These are phyloP conservation scores for Lichenostomus cassidix DNA, from an alignment of 2,113 vertebrate species.

Conservation along the genomic window DNA sequence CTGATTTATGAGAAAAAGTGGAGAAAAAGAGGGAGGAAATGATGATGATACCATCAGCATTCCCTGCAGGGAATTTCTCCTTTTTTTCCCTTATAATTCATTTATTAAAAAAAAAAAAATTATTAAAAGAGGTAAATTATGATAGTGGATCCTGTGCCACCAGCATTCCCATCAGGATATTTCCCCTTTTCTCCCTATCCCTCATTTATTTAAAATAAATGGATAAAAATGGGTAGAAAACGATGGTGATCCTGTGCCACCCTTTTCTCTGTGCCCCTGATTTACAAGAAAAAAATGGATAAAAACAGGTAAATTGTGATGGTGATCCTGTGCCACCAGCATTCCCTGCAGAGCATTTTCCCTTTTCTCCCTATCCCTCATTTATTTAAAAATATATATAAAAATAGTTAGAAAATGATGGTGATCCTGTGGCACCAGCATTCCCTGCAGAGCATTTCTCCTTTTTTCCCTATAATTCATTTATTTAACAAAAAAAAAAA, in stretches of 20 bases:
- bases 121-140: accelerated
- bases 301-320: not conserved
- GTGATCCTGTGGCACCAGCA: too few relatives aligned
- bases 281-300: not conserved
- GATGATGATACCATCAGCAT: not conserved
- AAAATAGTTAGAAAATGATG: too few relatives aligned
- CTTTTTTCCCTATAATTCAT: too few relatives aligned
- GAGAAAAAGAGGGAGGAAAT: not conserved
- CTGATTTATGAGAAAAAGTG: not conserved
- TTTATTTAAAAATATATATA: too few relatives aligned
- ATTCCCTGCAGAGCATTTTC: not conserved
- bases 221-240: not conserved
- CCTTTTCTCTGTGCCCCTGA: too few relatives aligned
- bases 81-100: not conserved
- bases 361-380: too few relatives aligned
- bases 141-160: not conserved
- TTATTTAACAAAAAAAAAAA: too few relatives aligned
- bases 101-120: not conserved
- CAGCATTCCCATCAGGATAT: not conserved
- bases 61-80: not conserved
- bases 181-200: not conserved
- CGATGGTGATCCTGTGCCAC: not conserved
- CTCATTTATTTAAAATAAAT: not conserved
- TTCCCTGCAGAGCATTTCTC: too few relatives aligned
- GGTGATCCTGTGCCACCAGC: not conserved